Evolutionary conservation across 2,888 invertebrate genomes (phyloP), one percentile per base, ranked within the genome.

Genomic region (Rhagonycha lutea): DNA sequence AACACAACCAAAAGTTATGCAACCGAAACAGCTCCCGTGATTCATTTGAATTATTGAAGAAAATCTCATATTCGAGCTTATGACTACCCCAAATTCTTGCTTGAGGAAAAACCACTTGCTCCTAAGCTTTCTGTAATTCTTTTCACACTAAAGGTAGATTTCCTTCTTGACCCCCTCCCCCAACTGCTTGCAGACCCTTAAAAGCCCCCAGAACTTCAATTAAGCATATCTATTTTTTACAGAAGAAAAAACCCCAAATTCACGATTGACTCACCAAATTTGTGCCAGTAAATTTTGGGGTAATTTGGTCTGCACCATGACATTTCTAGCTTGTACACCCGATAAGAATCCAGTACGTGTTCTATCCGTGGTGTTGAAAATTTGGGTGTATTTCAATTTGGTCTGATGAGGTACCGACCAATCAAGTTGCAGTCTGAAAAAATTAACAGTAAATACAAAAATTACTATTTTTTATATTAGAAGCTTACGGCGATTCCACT

Each of bases 361-460:
- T 79, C 96, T 91, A 89, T 98, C 98, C 69, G 96, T 94, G 1
- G 94, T 94, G 89, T 98, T 98, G 88, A 98, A 98, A 68, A 97
- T 90, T 87, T 98, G 98, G 0, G 97, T 98, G 86, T 96, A 98
- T 86, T 97, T 98, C 76, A 96, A 89, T 87, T 95, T 95, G 18
- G 93, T 93, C 80, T 92, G 92, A 83, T 95, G 95, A 29, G 95
- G 95, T 72, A 98, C 94, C 0, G 94, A 93, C 98, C 98, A 98
- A 83, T 97, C 97, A 0, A 90, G 88, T 75, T 91, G 90, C 3
- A 47, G n/a, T 7, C 85, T 87, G 67, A 72, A 81, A 74, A 69
- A 11, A 62, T 70, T 61, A 3, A 23, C 11, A 1, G 10, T n/a
- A 10, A 23, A 10, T 23, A 32, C 11, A 29, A 32, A 14, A 28